Evolutionary conservation across 2,888 invertebrate species (phyloP).

Genomic region (Tholera decimalis): DNA sequence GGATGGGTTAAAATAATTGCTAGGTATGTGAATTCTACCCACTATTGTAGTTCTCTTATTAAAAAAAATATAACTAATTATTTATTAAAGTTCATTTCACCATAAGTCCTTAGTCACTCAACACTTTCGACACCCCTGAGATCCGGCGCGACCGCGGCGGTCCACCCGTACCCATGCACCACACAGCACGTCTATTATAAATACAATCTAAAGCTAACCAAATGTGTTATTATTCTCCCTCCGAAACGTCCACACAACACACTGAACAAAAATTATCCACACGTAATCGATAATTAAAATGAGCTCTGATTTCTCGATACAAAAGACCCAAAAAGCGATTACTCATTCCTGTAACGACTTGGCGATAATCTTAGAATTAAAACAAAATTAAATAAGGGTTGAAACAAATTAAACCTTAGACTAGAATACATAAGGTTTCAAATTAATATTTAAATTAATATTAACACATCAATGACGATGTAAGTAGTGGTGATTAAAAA

Average conservation of each 20-base stretch:
- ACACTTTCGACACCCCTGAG: neutral
- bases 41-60: no score
- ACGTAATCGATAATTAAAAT: conserved; percentile 70
- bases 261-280: conserved; percentile 45
- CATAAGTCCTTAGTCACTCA: conserved; percentile 21
- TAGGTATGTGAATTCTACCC: no score
- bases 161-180: conserved; percentile 6
- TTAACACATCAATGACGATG: conserved; percentile 70
- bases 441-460: conserved; percentile 46
- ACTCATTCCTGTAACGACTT: conserved; percentile 70
- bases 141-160: conserved; percentile 47
- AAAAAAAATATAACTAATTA: no score
- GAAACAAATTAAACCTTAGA: conserved; percentile 31
- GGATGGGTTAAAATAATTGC: no score
- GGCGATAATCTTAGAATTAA: conserved; percentile 61
- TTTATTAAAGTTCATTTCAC: no score
- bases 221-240: conserved; percentile 67
- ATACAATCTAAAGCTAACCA: conserved; percentile 53
- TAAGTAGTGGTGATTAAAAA: conserved; percentile 76
- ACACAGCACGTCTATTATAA: conserved; percentile 25
- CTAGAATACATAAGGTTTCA: conserved; percentile 5
- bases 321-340: conserved; percentile 70
- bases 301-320: conserved; percentile 61
- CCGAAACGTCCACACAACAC: conserved; percentile 31
- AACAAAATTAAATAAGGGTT: conserved; percentile 39